Conservation (phyloP, 2,888 invertebrate species). For the Aporophyla nigra region DNA sequence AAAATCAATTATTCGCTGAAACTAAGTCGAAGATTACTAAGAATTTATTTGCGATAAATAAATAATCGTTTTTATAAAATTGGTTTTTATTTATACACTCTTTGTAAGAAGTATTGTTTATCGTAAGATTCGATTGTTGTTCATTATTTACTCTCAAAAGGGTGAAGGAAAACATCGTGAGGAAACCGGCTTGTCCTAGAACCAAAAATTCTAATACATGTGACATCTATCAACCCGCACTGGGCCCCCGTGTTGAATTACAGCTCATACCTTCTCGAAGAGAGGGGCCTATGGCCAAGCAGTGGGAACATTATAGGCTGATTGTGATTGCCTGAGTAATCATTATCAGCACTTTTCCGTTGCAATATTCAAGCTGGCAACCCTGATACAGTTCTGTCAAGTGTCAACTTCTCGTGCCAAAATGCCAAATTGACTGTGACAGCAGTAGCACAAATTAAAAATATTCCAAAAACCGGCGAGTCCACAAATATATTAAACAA, state of each 20-base stretch:
- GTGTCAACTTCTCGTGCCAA: slow-evolving; percentile 52
- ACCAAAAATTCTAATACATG: too few relatives aligned
- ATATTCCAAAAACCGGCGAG: slow-evolving; percentile 51
- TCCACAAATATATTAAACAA: slow-evolving; percentile 34
- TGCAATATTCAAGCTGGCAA: slow-evolving; percentile 22
- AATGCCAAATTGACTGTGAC: slow-evolving; percentile 37
- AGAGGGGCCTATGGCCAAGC: too few relatives aligned
- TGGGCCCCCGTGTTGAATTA: too few relatives aligned
- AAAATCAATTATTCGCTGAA: slow-evolving; percentile 9
- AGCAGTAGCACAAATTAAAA: slow-evolving; percentile 54
- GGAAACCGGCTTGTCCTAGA: too few relatives aligned
- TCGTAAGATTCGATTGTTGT: too few relatives aligned
- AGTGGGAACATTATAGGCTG: too few relatives aligned
- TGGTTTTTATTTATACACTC: slow-evolving; percentile 7
- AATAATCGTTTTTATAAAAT: slow-evolving; percentile 20
- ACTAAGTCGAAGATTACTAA: slow-evolving; percentile 8
- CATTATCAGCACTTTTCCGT: not conserved
- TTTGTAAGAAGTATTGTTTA: not conserved
- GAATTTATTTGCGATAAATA: slow-evolving; percentile 51
- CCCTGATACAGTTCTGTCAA: slow-evolving; percentile 13
- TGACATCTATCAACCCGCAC: too few relatives aligned
- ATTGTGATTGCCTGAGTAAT: not conserved
- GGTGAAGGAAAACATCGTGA: too few relatives aligned
- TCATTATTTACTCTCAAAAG: too few relatives aligned
- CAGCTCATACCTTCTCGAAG: too few relatives aligned